Percentiles rank a stretch among this genome's conserved stretches.
Conservation (phyloP, 2,888 invertebrate species). For the Trachelus troglodyta region DNA sequence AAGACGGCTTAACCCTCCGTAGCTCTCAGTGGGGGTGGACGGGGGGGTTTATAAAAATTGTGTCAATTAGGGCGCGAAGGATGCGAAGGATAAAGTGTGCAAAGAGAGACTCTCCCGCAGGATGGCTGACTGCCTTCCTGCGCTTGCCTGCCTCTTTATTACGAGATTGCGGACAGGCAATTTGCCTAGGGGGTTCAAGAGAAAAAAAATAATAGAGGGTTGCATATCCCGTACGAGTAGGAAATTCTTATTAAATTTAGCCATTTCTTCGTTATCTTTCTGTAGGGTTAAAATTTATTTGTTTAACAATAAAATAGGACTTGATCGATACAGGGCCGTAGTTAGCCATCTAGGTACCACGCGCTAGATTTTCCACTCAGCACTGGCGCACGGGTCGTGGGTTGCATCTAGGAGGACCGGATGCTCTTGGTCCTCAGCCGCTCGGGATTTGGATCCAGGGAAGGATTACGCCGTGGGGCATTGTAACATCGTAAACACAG, state of each 20-base stretch:
- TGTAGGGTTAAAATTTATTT: neutral
- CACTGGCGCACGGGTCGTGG: neutral
- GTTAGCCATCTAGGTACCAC: neutral
- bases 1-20: constrained; percentile 49
- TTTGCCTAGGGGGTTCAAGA: constrained; percentile 21
- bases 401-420: neutral
- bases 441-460: constrained; percentile 39
- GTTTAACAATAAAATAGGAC: neutral
- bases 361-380: neutral
- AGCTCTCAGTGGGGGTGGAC: constrained; percentile 17
- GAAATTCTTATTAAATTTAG: neutral
- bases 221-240: neutral
- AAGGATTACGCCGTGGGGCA: constrained; percentile 64
- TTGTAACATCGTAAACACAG: constrained; percentile 66
- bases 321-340: neutral
- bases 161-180: constrained; percentile 37
- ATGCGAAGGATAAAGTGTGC: constrained; percentile 19
- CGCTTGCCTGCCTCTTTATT: constrained; percentile 25
- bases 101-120: constrained; percentile 1
- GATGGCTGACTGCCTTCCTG: neutral
- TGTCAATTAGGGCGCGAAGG: constrained; percentile 55
- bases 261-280: neutral
- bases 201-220: neutral
- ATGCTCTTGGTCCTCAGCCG: neutral
- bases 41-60: constrained; percentile 55